Evolutionary conservation across 2,888 invertebrate genomes (phyloP), one percentile per base, ranked within the genome.

Genomic region (Heliconius ismenius): DNA sequence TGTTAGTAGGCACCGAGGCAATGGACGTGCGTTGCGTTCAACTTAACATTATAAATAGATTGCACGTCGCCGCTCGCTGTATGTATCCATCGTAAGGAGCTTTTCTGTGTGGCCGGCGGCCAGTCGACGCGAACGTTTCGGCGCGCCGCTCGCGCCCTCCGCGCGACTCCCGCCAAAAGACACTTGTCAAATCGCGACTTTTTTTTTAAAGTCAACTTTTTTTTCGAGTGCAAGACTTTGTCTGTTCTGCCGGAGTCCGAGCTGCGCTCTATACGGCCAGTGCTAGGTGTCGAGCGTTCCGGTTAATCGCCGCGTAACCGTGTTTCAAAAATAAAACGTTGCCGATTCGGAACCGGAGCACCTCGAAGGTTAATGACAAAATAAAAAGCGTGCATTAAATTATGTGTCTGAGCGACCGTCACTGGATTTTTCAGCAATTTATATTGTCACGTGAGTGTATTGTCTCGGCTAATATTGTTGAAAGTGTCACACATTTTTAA

Each of bases 301-400:
- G 81, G 81, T 81, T 86, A 86, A 89, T 89, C 88, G 86, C 85
- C 87, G 86, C 89, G 90, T 91, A 90, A 90, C 90, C 91, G 91
- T 88, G 92, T 90, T 91, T 91, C 91, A 89, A 91, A 92, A 93
- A 93, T 92, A 93, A 92, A 92, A 89, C 91, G 91, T 90, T 90
- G 90, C 89, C 89, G 90, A 91, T 91, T 90, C 90, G 90, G 90
- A 92, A 91, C 90, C 91, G 91, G 92, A 92, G 92, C 92, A 91
- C 90, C 89, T 85, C 90, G 92, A 92, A 93, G 93, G 92, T 92
- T 92, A 92, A 92, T 92, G 92, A 92, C 91, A 92, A 91, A 92
- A 91, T 92, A 91, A 92, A 91, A 92, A 89, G 87, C 91, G 88
- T 90, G 89, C 90, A 91, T 91, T 90, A 89, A 92, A 90, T 87